Percentiles rank a stretch among this genome's conserved stretches.
These are phyloP conservation scores for Atherinomorus stipes DNA, from an alignment of 2,113 vertebrate species.

Conservation along the genomic window DNA sequence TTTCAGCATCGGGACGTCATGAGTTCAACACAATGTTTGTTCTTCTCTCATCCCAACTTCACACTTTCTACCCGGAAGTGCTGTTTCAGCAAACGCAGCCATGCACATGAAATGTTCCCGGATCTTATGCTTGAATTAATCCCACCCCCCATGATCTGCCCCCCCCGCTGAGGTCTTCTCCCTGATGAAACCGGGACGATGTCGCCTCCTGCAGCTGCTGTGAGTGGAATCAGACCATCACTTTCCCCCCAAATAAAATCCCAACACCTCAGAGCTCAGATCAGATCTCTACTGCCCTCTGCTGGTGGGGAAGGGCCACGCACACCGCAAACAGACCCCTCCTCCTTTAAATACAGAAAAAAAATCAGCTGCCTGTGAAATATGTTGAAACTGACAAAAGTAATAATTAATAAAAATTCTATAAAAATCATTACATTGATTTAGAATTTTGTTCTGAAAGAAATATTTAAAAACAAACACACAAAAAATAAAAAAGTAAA, in stretches of 20 bases:
- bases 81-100: constrained; percentile 1
- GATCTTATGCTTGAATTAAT: background rate
- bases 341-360: too few species aligned
- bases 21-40: constrained; percentile 46
- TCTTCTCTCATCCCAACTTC: constrained; percentile 6
- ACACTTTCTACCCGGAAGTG: constrained; percentile 13
- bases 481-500: too few species aligned
- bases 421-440: too few species aligned
- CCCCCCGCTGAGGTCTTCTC: constrained; percentile 25
- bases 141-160: background rate
- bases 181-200: constrained; percentile 16
- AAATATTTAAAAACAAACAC: too few species aligned
- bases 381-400: too few species aligned
- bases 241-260: background rate
- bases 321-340: too few species aligned
- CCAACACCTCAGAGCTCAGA: background rate
- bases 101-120: constrained; percentile 16
- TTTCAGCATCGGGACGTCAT: constrained; percentile 57
- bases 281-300: constrained; percentile 64
- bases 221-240: constrained; percentile 1
- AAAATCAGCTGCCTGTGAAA: too few species aligned
- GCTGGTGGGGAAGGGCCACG: background rate
- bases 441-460: too few species aligned
- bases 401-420: too few species aligned
- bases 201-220: constrained; percentile 47